phyloP scores from a whole-genome alignment of 1,140 invertebrate species.

The Epicauta chinensis region DNA sequence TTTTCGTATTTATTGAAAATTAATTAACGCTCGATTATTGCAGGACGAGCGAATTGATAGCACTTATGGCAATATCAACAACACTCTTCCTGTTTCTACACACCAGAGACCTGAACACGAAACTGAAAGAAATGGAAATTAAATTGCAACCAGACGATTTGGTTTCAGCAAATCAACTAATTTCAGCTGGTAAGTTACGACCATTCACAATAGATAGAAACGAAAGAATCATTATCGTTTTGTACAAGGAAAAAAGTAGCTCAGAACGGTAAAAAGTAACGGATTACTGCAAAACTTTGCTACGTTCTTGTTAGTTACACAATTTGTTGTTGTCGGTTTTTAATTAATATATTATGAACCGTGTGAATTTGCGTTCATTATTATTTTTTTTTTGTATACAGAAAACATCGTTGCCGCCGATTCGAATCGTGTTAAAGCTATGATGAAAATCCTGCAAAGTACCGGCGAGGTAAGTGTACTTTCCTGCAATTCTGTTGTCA shows the following conservation, averaged over 20 bases:
- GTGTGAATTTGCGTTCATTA: too few relatives aligned
- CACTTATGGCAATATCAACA: conserved; percentile 68
- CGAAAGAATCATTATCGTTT: too few relatives aligned
- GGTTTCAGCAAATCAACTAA: conserved; percentile 61
- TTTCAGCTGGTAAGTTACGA: conserved; percentile 53
- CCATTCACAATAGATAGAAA: too few relatives aligned
- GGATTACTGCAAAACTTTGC: too few relatives aligned
- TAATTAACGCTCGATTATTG: conserved; percentile 38
- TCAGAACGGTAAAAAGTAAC: too few relatives aligned
- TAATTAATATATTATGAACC: too few relatives aligned
- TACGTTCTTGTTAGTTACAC: too few relatives aligned
- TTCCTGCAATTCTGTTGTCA: too few relatives aligned
- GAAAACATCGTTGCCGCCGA: conserved; percentile 40
- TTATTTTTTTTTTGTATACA: conserved; percentile 35
- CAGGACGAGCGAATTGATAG: conserved; percentile 69
- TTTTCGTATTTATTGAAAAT: too few relatives aligned
- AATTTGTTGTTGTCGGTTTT: too few relatives aligned
- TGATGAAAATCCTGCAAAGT: conserved; percentile 46
- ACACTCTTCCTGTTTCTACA: conserved; percentile 76
- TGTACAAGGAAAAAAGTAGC: too few relatives aligned
- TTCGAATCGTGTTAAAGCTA: conserved; percentile 39
- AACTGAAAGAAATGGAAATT: conserved; percentile 69
- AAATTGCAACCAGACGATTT: conserved; percentile 67
- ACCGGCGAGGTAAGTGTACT: conserved; percentile 44
- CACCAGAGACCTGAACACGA: conserved; percentile 69